Percentiles rank a stretch among this genome's conserved stretches.
Conservation (phyloP, 2,888 invertebrate genomes). For the Drosophila pegasa region DNA sequence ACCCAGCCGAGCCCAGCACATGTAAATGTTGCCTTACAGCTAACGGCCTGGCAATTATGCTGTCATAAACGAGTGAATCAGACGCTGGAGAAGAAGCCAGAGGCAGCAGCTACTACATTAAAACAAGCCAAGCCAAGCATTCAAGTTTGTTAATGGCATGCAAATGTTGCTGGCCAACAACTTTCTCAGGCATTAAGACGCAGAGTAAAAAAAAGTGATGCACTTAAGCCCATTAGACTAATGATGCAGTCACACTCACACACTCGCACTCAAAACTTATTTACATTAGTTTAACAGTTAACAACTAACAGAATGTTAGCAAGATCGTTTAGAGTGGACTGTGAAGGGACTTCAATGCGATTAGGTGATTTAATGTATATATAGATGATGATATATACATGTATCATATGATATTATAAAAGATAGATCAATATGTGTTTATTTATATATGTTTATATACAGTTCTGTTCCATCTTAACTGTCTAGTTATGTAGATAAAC, state of each 20-base stretch:
- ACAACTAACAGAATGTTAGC: not conserved
- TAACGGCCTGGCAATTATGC: constrained; percentile 67
- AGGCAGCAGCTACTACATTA: constrained; percentile 42
- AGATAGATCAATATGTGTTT: no score
- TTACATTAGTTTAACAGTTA: constrained; percentile 1
- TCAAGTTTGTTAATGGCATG: constrained; percentile 63
- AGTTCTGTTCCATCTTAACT: not conserved
- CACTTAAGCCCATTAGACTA: constrained; percentile 62
- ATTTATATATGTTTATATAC: no score
- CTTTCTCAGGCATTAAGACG: constrained; percentile 61
- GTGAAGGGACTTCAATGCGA: no score
- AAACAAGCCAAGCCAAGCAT: constrained; percentile 57
- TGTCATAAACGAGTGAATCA: constrained; percentile 63
- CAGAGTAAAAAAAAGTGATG: constrained; percentile 24
- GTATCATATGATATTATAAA: no score
- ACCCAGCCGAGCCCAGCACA: constrained; percentile 29
- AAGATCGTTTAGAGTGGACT: not conserved
- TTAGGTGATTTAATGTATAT: no score
- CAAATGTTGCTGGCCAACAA: constrained; percentile 61
- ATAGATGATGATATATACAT: no score
- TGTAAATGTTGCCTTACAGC: constrained; percentile 44
- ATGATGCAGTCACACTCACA: constrained; percentile 52
- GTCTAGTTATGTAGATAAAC: not conserved
- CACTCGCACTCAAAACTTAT: not conserved
- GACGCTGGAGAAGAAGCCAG: constrained; percentile 19